Percentiles rank a stretch among this genome's conserved stretches.
phyloP scores from a whole-genome alignment of 1,140 invertebrate species.

The Tribolium castaneum region DNA sequence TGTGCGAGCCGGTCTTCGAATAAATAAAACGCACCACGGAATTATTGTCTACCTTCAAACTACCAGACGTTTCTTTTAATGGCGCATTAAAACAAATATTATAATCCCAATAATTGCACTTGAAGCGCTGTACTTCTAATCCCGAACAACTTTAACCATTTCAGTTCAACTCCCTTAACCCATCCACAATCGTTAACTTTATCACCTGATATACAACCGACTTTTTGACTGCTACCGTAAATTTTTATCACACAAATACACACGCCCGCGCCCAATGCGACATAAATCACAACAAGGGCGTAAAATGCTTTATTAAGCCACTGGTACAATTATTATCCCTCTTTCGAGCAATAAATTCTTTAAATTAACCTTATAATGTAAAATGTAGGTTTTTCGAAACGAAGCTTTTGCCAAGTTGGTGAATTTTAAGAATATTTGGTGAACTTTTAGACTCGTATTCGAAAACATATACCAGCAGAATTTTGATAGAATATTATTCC shows the following conservation, averaged over 20 bases:
- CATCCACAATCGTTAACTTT: constrained; percentile 28
- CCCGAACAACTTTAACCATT: constrained; percentile 47
- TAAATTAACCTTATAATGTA: not conserved
- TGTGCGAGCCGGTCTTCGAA: not conserved
- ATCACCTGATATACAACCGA: not conserved
- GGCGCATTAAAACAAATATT: constrained; percentile 54
- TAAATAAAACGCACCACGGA: not conserved
- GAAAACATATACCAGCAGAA: no score
- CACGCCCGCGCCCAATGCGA: not conserved
- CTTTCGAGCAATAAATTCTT: no score
- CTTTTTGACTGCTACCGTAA: not conserved
- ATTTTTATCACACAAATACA: constrained; percentile 7
- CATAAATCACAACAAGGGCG: no score
- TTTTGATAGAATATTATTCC: no score
- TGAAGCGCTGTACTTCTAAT: constrained; percentile 51
- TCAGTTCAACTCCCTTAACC: constrained; percentile 17
- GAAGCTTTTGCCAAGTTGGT: not conserved
- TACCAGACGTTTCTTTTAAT: constrained; percentile 51
- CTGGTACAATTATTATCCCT: no score
- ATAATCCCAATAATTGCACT: constrained; percentile 56
- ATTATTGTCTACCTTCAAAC: constrained; percentile 35
- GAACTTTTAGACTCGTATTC: no score
- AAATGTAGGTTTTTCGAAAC: not conserved
- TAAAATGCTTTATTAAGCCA: no score
- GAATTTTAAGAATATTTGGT: no score